Evolutionary conservation across 2,888 invertebrate species (phyloP).

Genomic region (Matsumyia berberina): DNA sequence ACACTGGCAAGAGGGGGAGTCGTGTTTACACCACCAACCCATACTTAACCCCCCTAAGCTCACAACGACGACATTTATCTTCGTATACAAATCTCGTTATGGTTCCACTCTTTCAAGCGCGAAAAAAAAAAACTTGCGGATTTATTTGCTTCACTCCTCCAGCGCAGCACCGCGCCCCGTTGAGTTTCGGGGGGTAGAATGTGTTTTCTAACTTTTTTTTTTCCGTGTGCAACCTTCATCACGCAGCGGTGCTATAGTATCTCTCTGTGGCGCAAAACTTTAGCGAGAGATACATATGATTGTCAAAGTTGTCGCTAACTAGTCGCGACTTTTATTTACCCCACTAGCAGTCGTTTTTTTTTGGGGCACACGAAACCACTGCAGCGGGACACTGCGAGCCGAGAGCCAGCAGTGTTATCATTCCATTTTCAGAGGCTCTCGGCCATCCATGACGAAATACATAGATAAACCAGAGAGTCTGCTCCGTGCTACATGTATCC

Average conservation of each 20-base stretch:
- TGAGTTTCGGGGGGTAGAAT: constrained; percentile 6
- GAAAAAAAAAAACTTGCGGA: constrained; percentile 50
- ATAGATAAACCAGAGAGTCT: constrained; percentile 37
- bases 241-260: constrained; percentile 32
- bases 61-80: constrained; percentile 68
- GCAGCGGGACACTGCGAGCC: constrained; percentile 10
- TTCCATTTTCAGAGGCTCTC: constrained; percentile 18
- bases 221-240: constrained; percentile 36
- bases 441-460: constrained; percentile 63
- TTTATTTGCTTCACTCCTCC: constrained; percentile 65
- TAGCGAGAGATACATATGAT: constrained; percentile 44
- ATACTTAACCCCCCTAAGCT: constrained; percentile 9
- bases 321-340: constrained; percentile 67
- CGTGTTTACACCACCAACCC: constrained; percentile 28
- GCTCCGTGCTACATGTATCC: constrained; percentile 33
- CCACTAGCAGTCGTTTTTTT: background rate
- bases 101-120: constrained; percentile 50
- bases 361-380: constrained; percentile 12
- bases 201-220: constrained; percentile 28
- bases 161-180: background rate
- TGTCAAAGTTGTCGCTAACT: constrained; percentile 74
- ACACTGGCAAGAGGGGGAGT: background rate
- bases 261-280: constrained; percentile 33
- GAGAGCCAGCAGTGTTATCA: constrained; percentile 20
- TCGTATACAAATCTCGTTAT: constrained; percentile 65